Evolutionary conservation across 2,797 vertebrate genomes (phyloP).

Genomic region (Pseudopleuronectes americanus): DNA sequence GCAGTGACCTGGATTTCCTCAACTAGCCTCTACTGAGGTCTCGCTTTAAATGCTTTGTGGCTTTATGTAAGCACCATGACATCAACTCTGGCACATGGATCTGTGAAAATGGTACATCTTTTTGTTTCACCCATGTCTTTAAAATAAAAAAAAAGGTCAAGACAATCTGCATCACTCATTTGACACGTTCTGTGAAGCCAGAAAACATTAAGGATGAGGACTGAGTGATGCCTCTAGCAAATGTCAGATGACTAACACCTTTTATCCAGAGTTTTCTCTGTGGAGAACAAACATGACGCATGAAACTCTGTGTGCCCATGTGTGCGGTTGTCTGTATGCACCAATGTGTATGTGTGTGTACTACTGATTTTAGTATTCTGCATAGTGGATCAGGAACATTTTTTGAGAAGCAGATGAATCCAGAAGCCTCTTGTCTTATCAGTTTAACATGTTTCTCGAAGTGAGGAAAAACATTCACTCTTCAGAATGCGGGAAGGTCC

Average conservation of each 20-base stretch:
- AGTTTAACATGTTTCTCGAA: conserved; percentile 43
- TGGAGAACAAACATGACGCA: conserved; percentile 13
- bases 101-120: conserved; percentile 1
- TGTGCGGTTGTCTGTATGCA: conserved; percentile 13
- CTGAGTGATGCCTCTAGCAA: conserved; percentile 34
- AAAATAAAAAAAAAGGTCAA: background rate
- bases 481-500: conserved; percentile 69
- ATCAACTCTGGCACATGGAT: conserved; percentile 27
- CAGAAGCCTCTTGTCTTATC: conserved; percentile 24
- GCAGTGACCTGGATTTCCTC: conserved; percentile 78
- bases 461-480: conserved; percentile 47
- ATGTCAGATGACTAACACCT: conserved; percentile 47
- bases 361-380: conserved; percentile 28
- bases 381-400: conserved; percentile 30
- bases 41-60: conserved; percentile 64
- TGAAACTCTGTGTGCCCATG: background rate
- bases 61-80: conserved; percentile 67
- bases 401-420: conserved; percentile 32
- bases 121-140: background rate
- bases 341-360: background rate
- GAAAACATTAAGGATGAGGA: background rate
- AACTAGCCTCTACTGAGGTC: conserved; percentile 55
- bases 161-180: conserved; percentile 1
- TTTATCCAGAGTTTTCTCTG: conserved; percentile 36
- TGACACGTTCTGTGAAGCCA: conserved; percentile 8